Evolutionary conservation across 35 echinoderm and acorn worm genomes (phyloP), one percentile per base, ranked within the genome.

Genomic region (Lytechinus variegatus): DNA sequence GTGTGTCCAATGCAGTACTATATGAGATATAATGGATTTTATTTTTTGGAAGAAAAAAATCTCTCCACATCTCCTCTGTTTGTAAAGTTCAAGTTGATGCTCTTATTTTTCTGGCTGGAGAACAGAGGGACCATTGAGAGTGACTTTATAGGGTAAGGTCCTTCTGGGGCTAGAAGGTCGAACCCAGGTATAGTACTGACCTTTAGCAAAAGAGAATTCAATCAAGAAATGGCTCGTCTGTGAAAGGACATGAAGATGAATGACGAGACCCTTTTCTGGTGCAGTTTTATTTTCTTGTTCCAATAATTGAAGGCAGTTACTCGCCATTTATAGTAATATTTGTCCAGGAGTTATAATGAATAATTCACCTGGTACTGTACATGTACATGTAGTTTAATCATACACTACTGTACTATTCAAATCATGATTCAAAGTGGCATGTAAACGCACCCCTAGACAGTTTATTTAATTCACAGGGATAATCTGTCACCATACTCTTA

Each of bases 81-180:
- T 79, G 66, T 27, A 79, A 79, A 79, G 66, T 79, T 79, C 66
- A n/a, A 79, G 16, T 79, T 79, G 16, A 14, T 79, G 66, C 12
- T 16, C 66, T 0, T 79, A 19, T n/a, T 79, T 79, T 79, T 16
- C 66, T 79, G 66, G 19, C 66, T n/a, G n/a, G 66, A 79, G 66
- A 79, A 79, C 66, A 79, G 66, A 79, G 66, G 66, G 66, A 4
- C 66, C 66, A 79, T 79, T 79, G 66, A 79, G 66, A 79, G 66
- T 79, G 66, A 44, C 19, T 79, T 79, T 79, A 14, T 79, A 7
- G 66, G 66, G 21, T 79, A 79, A 24, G 66, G 66, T 79, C 66
- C 66, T 79, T 79, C 19, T 24, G 66, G 19, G 66, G 61, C 19
- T 16, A 79, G 66, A 24, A 79, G 66, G 66, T 79, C 10, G 14